Evolutionary conservation across 1,140 invertebrate species (phyloP).

Genomic region (Bombus ignitus): DNA sequence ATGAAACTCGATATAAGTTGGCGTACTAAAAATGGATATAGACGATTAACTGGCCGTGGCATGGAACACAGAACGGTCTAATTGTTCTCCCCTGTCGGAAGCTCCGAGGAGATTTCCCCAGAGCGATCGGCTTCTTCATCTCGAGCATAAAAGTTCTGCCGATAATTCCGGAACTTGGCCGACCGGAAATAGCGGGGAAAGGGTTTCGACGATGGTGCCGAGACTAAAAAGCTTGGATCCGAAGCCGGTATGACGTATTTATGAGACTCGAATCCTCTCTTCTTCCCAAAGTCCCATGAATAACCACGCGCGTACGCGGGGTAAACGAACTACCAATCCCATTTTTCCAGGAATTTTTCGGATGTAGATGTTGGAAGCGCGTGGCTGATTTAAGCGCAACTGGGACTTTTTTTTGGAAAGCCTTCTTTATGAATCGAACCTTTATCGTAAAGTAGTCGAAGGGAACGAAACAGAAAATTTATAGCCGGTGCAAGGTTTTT

Average conservation of each 20-base stretch:
- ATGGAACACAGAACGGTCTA: conserved; percentile 46
- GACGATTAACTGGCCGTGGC: conserved; percentile 35
- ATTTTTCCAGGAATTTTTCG: conserved; percentile 10
- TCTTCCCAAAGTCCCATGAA: background rate
- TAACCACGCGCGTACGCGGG: background rate
- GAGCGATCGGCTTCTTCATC: conserved; percentile 54
- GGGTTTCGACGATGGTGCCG: conserved; percentile 7
- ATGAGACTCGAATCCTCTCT: conserved; percentile 29
- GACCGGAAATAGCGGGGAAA: conserved; percentile 6
- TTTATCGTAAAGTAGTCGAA: background rate
- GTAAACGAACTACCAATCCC: background rate
- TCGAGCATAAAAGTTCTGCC: conserved; percentile 47
- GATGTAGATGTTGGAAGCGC: conserved; percentile 5
- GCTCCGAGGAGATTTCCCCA: conserved; percentile 55
- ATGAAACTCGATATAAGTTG: background rate
- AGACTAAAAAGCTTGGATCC: conserved; percentile 37
- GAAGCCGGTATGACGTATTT: conserved; percentile 52
- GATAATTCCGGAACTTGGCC: conserved; percentile 55
- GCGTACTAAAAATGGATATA: conserved; percentile 3
- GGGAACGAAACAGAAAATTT: background rate
- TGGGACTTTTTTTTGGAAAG: too few species aligned
- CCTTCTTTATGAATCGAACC: background rate
- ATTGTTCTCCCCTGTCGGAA: conserved; percentile 53
- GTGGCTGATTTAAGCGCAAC: background rate
- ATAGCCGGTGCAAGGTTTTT: too few species aligned